Evolutionary conservation across 2,888 invertebrate species (phyloP), one percentile per base, ranked within the genome.

Genomic region (Crematogaster levior): DNA sequence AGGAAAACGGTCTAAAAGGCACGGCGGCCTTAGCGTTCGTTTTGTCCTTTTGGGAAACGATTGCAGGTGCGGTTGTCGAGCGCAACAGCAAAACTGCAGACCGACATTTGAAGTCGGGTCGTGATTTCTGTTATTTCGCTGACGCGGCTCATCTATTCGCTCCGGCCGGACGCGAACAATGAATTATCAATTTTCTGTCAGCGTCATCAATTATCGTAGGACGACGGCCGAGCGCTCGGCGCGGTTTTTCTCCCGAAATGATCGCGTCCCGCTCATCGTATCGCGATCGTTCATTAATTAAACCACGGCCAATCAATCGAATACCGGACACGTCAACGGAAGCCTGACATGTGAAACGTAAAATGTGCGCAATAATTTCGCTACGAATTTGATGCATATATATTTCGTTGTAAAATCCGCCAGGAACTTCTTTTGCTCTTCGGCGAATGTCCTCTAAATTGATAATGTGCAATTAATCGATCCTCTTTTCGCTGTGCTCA

Each of bases 111-210:
- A 77, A 77, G 56, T 68, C 30, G 75, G 18, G 3, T 10, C 37
- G 81, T 65, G 81, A 81, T 82, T 83, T 80, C 86, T 60, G 70
- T 85, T 87, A 85, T 87, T 85, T 89, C 72, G 79, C 65, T 68
- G 65, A 51, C 58, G 60, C 30, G 53, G 27, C 58, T 61, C 58
- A 80, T 81, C 81, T 63, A 60, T 81, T 73, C 66, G 70, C 51
- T 61, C 61, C 58, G 40, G 30, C 80, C 82, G 85, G 85, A 91
- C 89, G 86, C 66, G 86, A 85, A 86, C 89, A 88, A 91, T 90
- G 90, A 92, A 91, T 91, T 92, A 92, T 89, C 92, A 90, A 91
- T 91, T 90, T 85, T 85, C 87, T 81, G 88, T 82, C 86, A 81
- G 84, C 87, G 81, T 88, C 87, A 89, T 90, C 89, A 90, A 91